Conservation (phyloP, 1,140 invertebrate species). For the Zaprionus africanus region DNA sequence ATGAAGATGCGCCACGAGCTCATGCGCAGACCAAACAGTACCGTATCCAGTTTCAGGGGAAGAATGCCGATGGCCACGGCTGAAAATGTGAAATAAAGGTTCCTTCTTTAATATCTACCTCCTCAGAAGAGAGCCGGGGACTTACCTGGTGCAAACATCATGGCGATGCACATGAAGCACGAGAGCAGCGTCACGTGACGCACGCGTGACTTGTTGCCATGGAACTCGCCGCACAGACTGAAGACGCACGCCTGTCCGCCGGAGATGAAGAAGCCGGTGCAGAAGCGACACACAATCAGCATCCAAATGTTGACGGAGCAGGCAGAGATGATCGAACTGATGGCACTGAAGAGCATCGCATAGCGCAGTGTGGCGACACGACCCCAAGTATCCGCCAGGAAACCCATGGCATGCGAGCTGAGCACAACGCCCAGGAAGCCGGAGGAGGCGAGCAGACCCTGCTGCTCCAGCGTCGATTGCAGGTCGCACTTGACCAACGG, state of each 20-base stretch:
- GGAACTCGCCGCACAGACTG: slow-evolving; percentile 89
- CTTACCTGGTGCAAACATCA: slow-evolving; percentile 88
- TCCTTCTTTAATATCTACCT: too few species aligned
- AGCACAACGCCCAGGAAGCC: slow-evolving; percentile 88
- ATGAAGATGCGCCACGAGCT: slow-evolving; percentile 89
- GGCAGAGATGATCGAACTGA: slow-evolving; percentile 88
- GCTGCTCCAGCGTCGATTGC: slow-evolving; percentile 86
- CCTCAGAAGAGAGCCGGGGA: too few species aligned
- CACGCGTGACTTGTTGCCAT: slow-evolving; percentile 84
- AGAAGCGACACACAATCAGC: slow-evolving; percentile 89
- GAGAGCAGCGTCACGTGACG: slow-evolving; percentile 86
- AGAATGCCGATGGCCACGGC: slow-evolving; percentile 88
- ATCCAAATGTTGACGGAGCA: slow-evolving; percentile 89
- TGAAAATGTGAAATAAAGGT: slow-evolving; percentile 61
- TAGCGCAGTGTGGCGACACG: slow-evolving; percentile 88
- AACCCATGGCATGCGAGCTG: slow-evolving; percentile 90
- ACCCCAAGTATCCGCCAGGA: slow-evolving; percentile 90
- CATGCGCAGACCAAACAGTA: slow-evolving; percentile 84
- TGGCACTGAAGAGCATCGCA: slow-evolving; percentile 88
- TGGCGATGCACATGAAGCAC: slow-evolving; percentile 88
- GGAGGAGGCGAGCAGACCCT: slow-evolving; percentile 88
- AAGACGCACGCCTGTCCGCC: slow-evolving; percentile 88
- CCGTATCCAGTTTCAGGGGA: slow-evolving; percentile 85
- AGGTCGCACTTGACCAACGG: slow-evolving; percentile 86
- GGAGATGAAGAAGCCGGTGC: slow-evolving; percentile 89